Evolutionary conservation across 2,797 vertebrate species (phyloP).

Genomic region (Urophycis tenuis): DNA sequence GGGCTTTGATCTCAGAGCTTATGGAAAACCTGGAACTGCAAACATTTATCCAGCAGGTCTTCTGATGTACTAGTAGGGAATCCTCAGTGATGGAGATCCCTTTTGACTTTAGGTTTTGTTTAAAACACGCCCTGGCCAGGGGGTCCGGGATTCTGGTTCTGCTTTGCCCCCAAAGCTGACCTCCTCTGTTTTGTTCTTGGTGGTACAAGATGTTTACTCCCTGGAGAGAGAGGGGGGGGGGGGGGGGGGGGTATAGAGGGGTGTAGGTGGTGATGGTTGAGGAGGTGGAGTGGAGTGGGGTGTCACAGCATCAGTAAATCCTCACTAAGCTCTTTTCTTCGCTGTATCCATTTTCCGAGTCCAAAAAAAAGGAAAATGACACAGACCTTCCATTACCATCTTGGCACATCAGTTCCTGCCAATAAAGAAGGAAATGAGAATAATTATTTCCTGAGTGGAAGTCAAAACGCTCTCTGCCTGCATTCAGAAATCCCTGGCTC

Average conservation of each 20-base stretch:
- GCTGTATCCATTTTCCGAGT: constrained; percentile 32
- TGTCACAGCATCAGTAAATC: constrained; percentile 47
- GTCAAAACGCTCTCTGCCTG: constrained; percentile 47
- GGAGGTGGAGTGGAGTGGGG: not conserved
- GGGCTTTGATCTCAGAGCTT: not conserved
- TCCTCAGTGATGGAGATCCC: not conserved
- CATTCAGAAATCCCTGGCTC: constrained; percentile 34
- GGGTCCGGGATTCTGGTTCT: not conserved
- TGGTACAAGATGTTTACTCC: not conserved
- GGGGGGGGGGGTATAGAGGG: not conserved
- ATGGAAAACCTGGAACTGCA: not conserved
- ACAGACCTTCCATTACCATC: constrained; percentile 60
- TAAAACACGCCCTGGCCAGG: not conserved
- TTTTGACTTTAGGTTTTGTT: not conserved
- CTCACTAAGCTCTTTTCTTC: constrained; percentile 50
- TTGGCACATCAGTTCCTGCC: constrained; percentile 38
- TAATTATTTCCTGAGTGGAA: constrained; percentile 67
- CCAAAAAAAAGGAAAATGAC: constrained; percentile 45
- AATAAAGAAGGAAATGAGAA: constrained; percentile 53
- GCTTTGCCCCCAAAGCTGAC: not conserved
- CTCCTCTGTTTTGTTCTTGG: not conserved
- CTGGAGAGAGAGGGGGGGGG: not conserved
- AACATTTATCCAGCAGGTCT: not conserved
- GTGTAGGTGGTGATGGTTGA: not conserved
- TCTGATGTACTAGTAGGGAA: not conserved